Base-by-base conservation (phyloP, 2,888 invertebrate genomes). In the Volucella bombylans region DNA sequence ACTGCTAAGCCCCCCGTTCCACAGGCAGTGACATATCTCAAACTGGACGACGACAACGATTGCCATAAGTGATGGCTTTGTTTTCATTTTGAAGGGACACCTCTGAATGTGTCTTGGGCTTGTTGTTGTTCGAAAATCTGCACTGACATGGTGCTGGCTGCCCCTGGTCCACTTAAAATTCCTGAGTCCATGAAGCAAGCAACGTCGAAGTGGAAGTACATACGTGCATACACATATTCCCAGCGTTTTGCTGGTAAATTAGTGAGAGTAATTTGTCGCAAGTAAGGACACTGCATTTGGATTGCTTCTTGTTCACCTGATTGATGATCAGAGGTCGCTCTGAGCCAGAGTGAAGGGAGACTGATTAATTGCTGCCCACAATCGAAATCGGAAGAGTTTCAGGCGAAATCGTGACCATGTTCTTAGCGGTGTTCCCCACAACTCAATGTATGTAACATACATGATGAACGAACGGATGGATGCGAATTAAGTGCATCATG, bases 321-420 rank as follows among this genome's bases (percentile, higher is more conserved):
- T 85, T 85, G 85, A 85, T 85, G 85, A 85, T 76, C 76, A n/a
- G 65, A 39, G 71, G 74, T 80, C 83, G 65, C 59, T 68, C 50
- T 79, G 54, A 68, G 45, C 47, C 57, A 61, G 14, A 64, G 52
- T 71, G 68, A 49, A 55, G 67, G 39, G 89, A 88, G 88, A 87
- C 89, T 90, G 90, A 90, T 90, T 90, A 90, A 90, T 90, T 90
- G 90, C 88, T 88, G 88, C 85, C 87, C 88, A 87, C 88, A 89
- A 87, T 88, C 89, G 87, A 87, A 88, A 87, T 88, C 88, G 87
- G 87, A 88, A 88, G 87, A 88, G 87, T 86, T 86, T 69, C 81
- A 64, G 81, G 41, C 81, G 71, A 82, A 78, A 65, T 86, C 86
- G 86, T 86, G 86, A 86, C 86, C 82, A 86, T 82, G 81, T 82